phyloP scores from a whole-genome alignment of 2,797 vertebrate genomes.

The Taenioides sp. region DNA sequence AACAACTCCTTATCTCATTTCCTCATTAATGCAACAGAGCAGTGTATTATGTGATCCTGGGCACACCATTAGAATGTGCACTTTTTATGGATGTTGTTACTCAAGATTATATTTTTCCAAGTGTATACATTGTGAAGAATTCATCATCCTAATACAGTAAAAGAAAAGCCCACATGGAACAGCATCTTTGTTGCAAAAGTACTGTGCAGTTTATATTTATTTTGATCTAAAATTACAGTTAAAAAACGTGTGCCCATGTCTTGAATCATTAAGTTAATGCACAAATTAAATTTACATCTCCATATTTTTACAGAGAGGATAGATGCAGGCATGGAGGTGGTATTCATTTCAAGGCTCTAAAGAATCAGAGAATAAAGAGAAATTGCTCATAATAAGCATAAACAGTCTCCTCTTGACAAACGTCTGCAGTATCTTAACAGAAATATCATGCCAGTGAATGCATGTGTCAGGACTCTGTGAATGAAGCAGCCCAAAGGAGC shows the following conservation, averaged over 20 bases:
- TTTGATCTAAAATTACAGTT: constrained; percentile 89
- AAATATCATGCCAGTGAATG: constrained; percentile 57
- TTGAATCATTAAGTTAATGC: constrained; percentile 84
- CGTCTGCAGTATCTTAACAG: constrained; percentile 66
- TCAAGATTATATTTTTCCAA: too few relatives aligned
- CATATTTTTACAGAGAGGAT: constrained; percentile 84
- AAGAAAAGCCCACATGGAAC: constrained; percentile 68
- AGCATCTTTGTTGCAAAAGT: constrained; percentile 86
- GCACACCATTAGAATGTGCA: too few relatives aligned
- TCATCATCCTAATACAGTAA: constrained; percentile 25
- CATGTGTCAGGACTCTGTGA: constrained; percentile 25
- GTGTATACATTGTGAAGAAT: neutral
- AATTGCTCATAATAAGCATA: constrained; percentile 87
- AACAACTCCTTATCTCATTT: neutral
- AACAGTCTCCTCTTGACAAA: constrained; percentile 26
- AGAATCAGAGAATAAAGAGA: constrained; percentile 88
- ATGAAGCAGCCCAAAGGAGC: constrained; percentile 22
- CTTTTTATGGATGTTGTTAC: too few relatives aligned
- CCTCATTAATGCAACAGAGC: neutral
- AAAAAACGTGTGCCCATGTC: constrained; percentile 81
- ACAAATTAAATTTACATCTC: constrained; percentile 86
- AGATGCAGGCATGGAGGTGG: constrained; percentile 91
- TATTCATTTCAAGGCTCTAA: constrained; percentile 86
- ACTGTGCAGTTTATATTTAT: constrained; percentile 89
- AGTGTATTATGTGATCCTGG: too few relatives aligned